Evolutionary conservation across 2,888 invertebrate genomes (phyloP).

Genomic region (Phanerotoma sp.): DNA sequence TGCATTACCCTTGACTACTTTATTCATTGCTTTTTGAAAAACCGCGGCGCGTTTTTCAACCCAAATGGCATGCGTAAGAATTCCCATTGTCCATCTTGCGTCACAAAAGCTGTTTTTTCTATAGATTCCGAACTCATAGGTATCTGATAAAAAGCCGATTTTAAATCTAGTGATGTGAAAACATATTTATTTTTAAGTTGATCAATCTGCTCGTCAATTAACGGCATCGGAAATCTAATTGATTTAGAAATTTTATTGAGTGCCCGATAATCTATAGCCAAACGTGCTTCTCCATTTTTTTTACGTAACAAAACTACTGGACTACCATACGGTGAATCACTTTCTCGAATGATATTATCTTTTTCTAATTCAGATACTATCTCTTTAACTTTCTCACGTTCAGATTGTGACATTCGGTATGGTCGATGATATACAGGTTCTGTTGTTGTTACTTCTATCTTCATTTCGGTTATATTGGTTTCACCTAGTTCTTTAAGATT

Average conservation of each 20-base stretch:
- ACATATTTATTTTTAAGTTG: slow-evolving; percentile 37
- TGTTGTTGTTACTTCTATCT: no score
- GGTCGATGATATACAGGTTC: no score
- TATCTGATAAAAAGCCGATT: slow-evolving; percentile 47
- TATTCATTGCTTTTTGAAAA: slow-evolving; percentile 48
- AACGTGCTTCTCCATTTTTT: slow-evolving; percentile 30
- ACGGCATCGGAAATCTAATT: slow-evolving; percentile 45
- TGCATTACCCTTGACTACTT: slow-evolving; percentile 33
- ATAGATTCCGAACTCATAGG: slow-evolving; percentile 40
- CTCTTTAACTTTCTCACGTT: no score
- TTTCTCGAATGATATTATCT: no score
- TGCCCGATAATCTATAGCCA: slow-evolving; percentile 39
- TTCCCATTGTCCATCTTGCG: slow-evolving; percentile 49
- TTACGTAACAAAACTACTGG: slow-evolving; percentile 35
- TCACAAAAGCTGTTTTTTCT: slow-evolving; percentile 48
- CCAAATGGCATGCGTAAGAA: slow-evolving; percentile 53
- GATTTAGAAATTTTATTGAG: slow-evolving; percentile 43
- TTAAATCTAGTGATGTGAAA: slow-evolving; percentile 45
- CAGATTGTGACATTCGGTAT: no score
- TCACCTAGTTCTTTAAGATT: no score
- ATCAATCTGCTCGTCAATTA: slow-evolving; percentile 49
- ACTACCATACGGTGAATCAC: slow-evolving; percentile 26
- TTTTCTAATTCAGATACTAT: no score
- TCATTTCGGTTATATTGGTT: no score
- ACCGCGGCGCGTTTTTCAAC: slow-evolving; percentile 39